Base-by-base conservation (phyloP, 2,888 invertebrate species). In the Coelinius sp. region DNA sequence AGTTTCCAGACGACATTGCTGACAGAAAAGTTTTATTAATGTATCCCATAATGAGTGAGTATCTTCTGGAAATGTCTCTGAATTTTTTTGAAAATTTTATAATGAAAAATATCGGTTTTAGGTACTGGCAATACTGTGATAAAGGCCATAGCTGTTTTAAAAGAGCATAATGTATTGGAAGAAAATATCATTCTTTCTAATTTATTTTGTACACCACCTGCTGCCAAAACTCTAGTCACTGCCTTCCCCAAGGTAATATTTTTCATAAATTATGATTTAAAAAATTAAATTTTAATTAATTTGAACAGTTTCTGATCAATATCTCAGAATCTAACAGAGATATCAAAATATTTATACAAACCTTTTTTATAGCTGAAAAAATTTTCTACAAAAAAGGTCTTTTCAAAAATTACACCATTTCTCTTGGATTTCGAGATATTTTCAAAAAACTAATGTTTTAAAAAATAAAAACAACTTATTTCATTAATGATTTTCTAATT, bases 31-130 rank as follows among this genome's bases (percentile, higher is more conserved):
- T 99, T 46, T 90, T 99, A 53, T 91, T 99, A 2, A 97, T 99
- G 96, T 99, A 99, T 89, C 99, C 99, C 8, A 99, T 99, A 71
- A 97, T 99, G 97, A 97, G 97, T 91, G 85, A 89, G 90, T 89
- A 79, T 76, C 44, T 12, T 49, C 65, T 12, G 10, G 41, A 41
- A n/a, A 41, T 5, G 41, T n/a, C 41, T 24, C 8, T 24, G 3
- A 52, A 14, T 49, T 17, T 14, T n/a, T 17, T 22, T 49, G 24
- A 64, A 24, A 14, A 22, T 22, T 17, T 38, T 4, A 62, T 24
- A 46, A n/a, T 67, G 20, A 20, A 49, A 12, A 69, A 77, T 80
- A 35, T 44, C n/a, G 31, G 38, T 76, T 76, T 7, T 83, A 92
- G 92, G 92, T 75, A 97, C 98, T 0, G 99, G 99, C 1, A 98